Evolutionary conservation across 2,888 invertebrate genomes (phyloP).

Genomic region (Lymantria dispar): DNA sequence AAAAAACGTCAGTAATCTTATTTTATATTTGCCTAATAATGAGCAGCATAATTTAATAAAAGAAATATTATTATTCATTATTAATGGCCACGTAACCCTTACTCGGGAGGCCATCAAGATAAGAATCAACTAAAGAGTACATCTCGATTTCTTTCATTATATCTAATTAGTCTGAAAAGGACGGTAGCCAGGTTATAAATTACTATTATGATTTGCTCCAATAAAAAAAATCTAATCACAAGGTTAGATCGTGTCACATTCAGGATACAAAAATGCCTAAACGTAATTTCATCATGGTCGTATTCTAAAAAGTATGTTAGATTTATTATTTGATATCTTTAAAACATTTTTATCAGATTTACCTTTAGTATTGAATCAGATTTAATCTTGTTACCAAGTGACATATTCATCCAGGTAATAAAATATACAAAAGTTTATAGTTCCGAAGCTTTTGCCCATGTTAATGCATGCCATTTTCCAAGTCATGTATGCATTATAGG

Average conservation of each 20-base stretch:
- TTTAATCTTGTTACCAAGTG: no score
- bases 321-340: not conserved
- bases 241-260: constrained; percentile 31
- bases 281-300: constrained; percentile 1
- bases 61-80: constrained; percentile 32
- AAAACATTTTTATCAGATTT: not conserved
- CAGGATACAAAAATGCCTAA: constrained; percentile 24
- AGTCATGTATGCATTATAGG: no score
- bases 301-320: not conserved
- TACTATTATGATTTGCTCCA: constrained; percentile 25
- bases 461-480: no score
- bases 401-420: no score
- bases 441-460: no score
- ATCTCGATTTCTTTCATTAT: constrained; percentile 44
- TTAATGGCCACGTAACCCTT: constrained; percentile 50
- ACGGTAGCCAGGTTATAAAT: constrained; percentile 39
- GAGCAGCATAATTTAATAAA: constrained; percentile 8
- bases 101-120: constrained; percentile 53
- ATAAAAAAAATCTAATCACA: constrained; percentile 33
- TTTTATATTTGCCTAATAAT: not conserved
- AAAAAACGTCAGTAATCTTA: constrained; percentile 11
- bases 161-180: constrained; percentile 40
- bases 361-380: not conserved
- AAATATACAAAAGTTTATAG: no score
- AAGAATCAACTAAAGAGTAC: constrained; percentile 44